Evolutionary conservation across 2,797 vertebrate species (phyloP), one percentile per base, ranked within the genome.

Genomic region (Diplodus puntazzo): DNA sequence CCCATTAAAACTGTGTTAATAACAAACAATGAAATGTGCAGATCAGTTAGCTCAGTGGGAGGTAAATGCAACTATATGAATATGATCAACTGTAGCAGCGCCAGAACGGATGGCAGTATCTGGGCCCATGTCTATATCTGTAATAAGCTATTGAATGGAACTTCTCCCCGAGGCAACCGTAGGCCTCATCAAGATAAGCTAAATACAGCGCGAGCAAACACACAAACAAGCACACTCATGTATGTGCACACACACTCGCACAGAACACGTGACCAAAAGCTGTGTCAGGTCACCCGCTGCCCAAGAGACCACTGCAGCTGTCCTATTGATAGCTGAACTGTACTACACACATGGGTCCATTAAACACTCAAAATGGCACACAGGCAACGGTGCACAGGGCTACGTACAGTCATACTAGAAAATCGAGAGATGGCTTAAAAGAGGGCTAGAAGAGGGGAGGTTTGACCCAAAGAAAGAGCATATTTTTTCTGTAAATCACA

Each of bases 271-370:
- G 90, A 94, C 87, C 75, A 86, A 90, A 89, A 88, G 90, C 89
- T 90, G 85, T 87, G 85, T 90, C 85, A 74, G 90, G 89, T 92
- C 94, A 91, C 79, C 86, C 79, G 6, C 83, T 81, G 86, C 89
- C 87, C 85, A 74, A 88, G 89, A 88, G 89, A 92, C 89, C 82
- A 80, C 74, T 89, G 92, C 95, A 95, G 94, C 94, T 95, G 94
- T 95, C 90, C 89, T 91, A 90, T 87, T 91, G 91, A 92, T 90
- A 92, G 89, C 89, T 74, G 82, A 78, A 87, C 86, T 88, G 88
- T 83, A 86, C 82, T 57, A 83, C 79, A 91, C 89, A 86, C 69
- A 76, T 18, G 13, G 81, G 75, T 81, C 87, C 83, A 88, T 89
- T 91, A 88, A 92, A 92, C 92, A 86, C 80, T 85, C 82, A 66